Evolutionary conservation across 2,113 vertebrate species (phyloP).

Genomic region (Esox niger): DNA sequence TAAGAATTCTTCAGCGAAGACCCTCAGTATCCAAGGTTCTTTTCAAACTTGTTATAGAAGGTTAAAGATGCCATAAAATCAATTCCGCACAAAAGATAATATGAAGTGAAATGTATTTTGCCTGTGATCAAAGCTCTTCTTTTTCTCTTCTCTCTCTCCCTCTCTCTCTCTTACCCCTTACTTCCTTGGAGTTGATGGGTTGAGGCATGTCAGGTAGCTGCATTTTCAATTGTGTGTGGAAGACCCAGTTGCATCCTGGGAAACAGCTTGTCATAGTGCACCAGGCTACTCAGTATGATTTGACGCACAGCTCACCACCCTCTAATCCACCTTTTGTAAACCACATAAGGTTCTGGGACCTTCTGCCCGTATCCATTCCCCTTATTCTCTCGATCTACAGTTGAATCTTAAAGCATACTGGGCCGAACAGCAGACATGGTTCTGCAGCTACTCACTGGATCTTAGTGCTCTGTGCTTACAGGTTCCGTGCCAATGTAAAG

Average conservation of each 20-base stretch:
- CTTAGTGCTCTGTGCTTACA: neutral
- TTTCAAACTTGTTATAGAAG: constrained; percentile 58
- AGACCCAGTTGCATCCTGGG: constrained; percentile 21
- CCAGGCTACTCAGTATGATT: constrained; percentile 23
- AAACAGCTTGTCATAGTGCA: constrained; percentile 30
- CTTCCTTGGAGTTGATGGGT: constrained; percentile 14
- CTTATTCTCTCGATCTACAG: neutral
- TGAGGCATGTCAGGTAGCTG: constrained; percentile 54
- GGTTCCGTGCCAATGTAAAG: neutral
- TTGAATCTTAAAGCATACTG: neutral
- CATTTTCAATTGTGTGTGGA: constrained; percentile 48
- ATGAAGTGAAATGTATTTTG: constrained; percentile 54
- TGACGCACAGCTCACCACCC: constrained; percentile 23
- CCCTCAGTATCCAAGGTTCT: constrained; percentile 47
- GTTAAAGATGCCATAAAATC: constrained; percentile 63
- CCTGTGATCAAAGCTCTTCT: constrained; percentile 57
- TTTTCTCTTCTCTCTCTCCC: constrained; percentile 18
- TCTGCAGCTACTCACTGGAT: too few species aligned
- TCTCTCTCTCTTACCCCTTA: too few species aligned
- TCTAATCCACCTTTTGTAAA: constrained; percentile 31
- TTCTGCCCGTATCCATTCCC: neutral
- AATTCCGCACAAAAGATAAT: constrained; percentile 53
- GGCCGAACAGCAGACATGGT: neutral
- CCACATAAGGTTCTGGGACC: constrained; percentile 12
- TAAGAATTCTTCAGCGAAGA: constrained; percentile 43